Evolutionary conservation across 2,888 invertebrate genomes (phyloP).

Genomic region (Cantharis lateralis): DNA sequence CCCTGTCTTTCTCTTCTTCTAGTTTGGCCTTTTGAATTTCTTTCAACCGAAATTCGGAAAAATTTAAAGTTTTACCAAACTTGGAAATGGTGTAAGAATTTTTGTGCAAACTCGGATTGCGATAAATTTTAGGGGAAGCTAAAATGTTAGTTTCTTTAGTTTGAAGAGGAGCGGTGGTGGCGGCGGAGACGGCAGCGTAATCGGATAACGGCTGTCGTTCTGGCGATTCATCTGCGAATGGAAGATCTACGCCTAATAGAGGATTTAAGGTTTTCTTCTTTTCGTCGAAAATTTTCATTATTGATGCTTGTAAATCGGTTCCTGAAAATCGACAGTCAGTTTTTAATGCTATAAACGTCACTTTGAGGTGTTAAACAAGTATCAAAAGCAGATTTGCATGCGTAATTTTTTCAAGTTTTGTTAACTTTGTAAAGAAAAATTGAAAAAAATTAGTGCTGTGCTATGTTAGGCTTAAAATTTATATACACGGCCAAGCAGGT

Average conservation of each 20-base stretch:
- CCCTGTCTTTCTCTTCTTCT: constrained; percentile 56
- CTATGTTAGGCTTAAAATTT: constrained; percentile 25
- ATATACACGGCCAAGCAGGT: constrained; percentile 28
- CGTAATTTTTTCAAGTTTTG: background rate
- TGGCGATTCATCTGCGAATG: constrained; percentile 72
- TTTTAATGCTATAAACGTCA: background rate
- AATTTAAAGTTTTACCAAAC: constrained; percentile 27
- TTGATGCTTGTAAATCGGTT: constrained; percentile 79
- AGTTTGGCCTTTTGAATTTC: constrained; percentile 54
- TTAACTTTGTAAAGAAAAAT: background rate
- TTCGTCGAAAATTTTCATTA: constrained; percentile 84
- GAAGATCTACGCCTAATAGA: constrained; percentile 65
- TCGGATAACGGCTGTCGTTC: constrained; percentile 53
- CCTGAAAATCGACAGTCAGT: constrained; percentile 63
- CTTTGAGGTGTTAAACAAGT: background rate
- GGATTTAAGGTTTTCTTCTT: constrained; percentile 73
- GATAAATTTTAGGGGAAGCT: constrained; percentile 50
- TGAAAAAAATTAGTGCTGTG: constrained; percentile 25
- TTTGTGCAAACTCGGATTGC: constrained; percentile 62
- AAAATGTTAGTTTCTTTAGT: constrained; percentile 50
- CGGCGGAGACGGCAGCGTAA: background rate
- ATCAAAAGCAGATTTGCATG: background rate
- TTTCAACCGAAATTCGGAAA: constrained; percentile 41
- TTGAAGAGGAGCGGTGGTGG: constrained; percentile 35
- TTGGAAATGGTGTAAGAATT: constrained; percentile 40